phyloP scores from a whole-genome alignment of 2,113 vertebrate genomes.

The Xenus cinereus region DNA sequence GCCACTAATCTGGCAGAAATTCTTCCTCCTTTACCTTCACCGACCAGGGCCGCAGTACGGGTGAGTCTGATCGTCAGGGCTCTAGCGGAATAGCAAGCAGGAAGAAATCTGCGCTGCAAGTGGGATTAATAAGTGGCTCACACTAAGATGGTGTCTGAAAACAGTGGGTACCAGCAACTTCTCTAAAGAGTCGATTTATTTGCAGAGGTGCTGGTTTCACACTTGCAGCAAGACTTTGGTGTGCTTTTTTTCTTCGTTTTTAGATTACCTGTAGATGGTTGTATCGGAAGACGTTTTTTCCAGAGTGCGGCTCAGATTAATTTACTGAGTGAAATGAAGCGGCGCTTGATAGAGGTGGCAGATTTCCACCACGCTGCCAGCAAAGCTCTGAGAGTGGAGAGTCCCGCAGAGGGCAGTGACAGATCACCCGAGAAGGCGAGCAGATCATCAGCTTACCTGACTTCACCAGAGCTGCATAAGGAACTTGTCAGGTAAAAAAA shows the following conservation, averaged over 20 bases:
- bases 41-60: conserved; percentile 94
- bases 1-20: conserved; percentile 95
- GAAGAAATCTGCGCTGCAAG: not conserved
- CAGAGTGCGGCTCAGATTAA: conserved; percentile 78
- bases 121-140: not conserved
- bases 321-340: conserved; percentile 87
- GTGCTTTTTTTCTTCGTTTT: not conserved
- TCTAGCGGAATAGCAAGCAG: not conserved
- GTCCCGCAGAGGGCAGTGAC: conserved; percentile 70
- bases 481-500: conserved; percentile 88
- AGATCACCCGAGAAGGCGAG: conserved; percentile 55
- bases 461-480: conserved; percentile 89
- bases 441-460: conserved; percentile 69
- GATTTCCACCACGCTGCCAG: conserved; percentile 95
- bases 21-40: conserved; percentile 92
- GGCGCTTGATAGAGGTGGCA: conserved; percentile 85
- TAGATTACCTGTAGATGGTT: conserved; percentile 88
- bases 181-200: not conserved
- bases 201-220: not conserved
- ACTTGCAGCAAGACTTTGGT: not conserved
- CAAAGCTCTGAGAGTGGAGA: conserved; percentile 84
- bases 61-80: conserved; percentile 66
- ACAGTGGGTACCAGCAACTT: not conserved
- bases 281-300: conserved; percentile 92
- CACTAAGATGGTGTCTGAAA: not conserved